phyloP scores from a whole-genome alignment of 2,888 invertebrate genomes.

The Archaeoteleia sp. region DNA sequence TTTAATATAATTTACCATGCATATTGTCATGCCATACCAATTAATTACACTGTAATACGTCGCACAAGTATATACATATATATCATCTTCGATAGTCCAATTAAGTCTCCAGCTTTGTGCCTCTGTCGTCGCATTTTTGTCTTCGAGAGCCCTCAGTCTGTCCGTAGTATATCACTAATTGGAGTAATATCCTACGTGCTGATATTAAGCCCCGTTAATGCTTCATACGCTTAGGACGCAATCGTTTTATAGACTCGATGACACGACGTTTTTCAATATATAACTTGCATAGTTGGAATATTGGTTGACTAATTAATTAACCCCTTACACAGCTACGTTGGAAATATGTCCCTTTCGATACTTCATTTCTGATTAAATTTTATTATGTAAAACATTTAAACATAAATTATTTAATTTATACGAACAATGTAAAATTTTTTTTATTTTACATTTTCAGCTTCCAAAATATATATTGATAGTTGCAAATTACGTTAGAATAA shows the following conservation, averaged over 20 bases:
- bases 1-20: too few relatives aligned
- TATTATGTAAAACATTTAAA: too few relatives aligned
- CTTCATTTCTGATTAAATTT: too few relatives aligned
- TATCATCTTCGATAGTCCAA: slow-evolving; percentile 36
- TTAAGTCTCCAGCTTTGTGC: slow-evolving; percentile 35
- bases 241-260: not conserved
- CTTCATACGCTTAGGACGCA: not conserved
- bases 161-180: slow-evolving; percentile 18
- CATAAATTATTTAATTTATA: too few relatives aligned
- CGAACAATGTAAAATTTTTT: too few relatives aligned
- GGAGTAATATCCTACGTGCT: slow-evolving; percentile 18
- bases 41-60: not conserved
- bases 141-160: slow-evolving; percentile 15
- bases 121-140: slow-evolving; percentile 26
- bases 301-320: slow-evolving; percentile 19
- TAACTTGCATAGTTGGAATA: slow-evolving; percentile 9
- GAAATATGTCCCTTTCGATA: too few relatives aligned
- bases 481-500: too few relatives aligned
- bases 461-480: too few relatives aligned
- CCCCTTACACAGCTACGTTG: slow-evolving; percentile 9
- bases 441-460: too few relatives aligned
- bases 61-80: not conserved
- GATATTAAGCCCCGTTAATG: slow-evolving; percentile 14
- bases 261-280: not conserved
- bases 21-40: too few relatives aligned